Base-by-base conservation (phyloP, 1,140 invertebrate species). In the Holcopasites calliopsidis region DNA sequence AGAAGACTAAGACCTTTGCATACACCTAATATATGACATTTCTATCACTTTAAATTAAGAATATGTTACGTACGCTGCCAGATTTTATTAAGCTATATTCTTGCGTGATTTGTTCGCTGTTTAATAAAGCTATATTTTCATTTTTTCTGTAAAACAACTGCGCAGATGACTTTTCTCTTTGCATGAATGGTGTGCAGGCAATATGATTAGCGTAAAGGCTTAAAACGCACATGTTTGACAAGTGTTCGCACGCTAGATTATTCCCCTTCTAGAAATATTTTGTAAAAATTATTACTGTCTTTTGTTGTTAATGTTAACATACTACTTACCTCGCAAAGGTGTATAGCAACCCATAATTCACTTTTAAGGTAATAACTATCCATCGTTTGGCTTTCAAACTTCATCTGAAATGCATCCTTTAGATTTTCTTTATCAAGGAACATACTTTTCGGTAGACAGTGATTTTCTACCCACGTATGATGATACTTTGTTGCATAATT, bases 171-270 rank as follows among this genome's bases (percentile, higher is more conserved):
- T 87, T 89, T 79, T 92, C 86, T 28, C 90, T 88, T 66, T 92
- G 88, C 73, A 90, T 82, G 76, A 94, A 93, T 21, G 93, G 73
- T 71, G 90, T 91, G 71, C 93, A 94, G 1, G 93, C 92, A 18
- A 91, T 88, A 68, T 92, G 91, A 64, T 93, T 92, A 23, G 90
- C 88, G 72, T 91, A 94, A 47, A 95, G 88, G 1, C 93, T 93
- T 31, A 96, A 82, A 0, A 93, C 91, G 85, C 95, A 96, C 85
- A 96, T 92, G 89, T 96, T 96, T 3, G 93, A 93, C 42, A 96
- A 87, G 62, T 94, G 88, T 87, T 96, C 94, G 83, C 96, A 96
- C 7, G 95, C 93, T 26, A 90, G 92, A 55, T 74, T 85, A 83
- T 93, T 91, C 58, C 90, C 90, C 72, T 91, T 90, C 90, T 93